These are phyloP conservation scores for Lophotis ruficrista DNA, from an alignment of 2,113 vertebrate species.

Conservation along the genomic window DNA sequence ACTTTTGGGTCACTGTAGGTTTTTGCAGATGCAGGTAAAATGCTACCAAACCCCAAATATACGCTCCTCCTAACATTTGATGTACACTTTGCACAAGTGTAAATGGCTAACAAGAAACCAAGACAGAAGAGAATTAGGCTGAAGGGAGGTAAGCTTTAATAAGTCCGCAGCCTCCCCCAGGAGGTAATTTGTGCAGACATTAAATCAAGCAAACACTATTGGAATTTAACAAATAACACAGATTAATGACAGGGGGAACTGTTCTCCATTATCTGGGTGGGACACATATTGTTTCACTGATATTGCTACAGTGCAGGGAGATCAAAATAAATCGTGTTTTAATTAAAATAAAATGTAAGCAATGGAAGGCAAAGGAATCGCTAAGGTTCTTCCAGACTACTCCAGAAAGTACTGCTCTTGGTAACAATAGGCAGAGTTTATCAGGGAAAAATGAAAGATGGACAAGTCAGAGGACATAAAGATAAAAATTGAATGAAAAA, in stretches of 20 bases:
- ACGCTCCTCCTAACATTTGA: not conserved
- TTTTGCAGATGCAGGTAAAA: not conserved
- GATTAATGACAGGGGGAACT: not conserved
- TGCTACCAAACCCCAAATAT: not conserved
- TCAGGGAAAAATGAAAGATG: not conserved
- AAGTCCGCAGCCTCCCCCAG: not conserved
- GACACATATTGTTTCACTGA: not conserved
- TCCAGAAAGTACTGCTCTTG: not conserved
- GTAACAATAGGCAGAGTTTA: not conserved
- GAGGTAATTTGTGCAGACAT: not conserved
- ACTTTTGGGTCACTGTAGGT: not conserved
- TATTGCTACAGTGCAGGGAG: not conserved
- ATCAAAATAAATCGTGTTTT: not conserved
- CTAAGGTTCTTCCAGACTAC: not conserved
- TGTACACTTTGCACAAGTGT: not conserved
- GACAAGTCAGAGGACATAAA: not conserved
- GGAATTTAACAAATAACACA: constrained; percentile 5
- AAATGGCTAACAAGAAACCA: not conserved
- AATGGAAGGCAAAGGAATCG: not conserved
- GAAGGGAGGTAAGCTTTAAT: not conserved
- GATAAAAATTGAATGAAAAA: not conserved
- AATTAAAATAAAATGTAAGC: not conserved
- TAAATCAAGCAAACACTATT: constrained; percentile 13
- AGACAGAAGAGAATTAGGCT: not conserved
- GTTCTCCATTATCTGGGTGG: not conserved